Evolutionary conservation across 2,888 invertebrate genomes (phyloP).

Genomic region (Lissocephala sabroskyi): DNA sequence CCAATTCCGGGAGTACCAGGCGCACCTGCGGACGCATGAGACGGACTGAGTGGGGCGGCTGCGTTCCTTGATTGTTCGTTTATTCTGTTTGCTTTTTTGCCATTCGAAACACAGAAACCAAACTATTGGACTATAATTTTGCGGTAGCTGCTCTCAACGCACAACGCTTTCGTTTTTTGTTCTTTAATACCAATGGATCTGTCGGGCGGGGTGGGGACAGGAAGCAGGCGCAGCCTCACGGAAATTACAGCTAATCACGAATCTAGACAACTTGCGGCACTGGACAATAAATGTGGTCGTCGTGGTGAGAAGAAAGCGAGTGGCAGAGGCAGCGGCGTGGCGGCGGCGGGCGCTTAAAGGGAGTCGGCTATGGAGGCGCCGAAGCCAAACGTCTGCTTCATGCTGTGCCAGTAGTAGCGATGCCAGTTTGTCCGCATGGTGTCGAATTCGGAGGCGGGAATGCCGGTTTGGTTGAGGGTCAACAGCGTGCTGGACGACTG

Average conservation of each 20-base stretch:
- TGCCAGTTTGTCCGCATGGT: slow-evolving; percentile 92
- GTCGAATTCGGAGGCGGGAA: slow-evolving; percentile 86
- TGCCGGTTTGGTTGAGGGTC: slow-evolving; percentile 84
- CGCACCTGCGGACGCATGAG: slow-evolving; percentile 43
- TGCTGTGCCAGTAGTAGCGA: slow-evolving; percentile 94
- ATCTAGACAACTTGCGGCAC: slow-evolving; percentile 16
- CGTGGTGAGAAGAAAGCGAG: neutral
- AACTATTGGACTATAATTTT: too few species aligned
- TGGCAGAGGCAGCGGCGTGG: neutral
- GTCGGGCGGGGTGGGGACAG: too few species aligned
- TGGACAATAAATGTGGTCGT: slow-evolving; percentile 16
- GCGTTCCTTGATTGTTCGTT: too few species aligned
- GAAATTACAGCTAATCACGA: slow-evolving; percentile 7
- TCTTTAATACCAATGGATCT: neutral
- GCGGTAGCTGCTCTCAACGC: neutral
- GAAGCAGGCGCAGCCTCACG: slow-evolving; percentile 1
- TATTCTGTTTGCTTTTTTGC: too few species aligned
- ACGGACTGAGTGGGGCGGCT: too few species aligned
- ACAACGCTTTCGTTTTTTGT: neutral
- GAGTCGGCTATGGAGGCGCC: slow-evolving; percentile 50
- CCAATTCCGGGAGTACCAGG: slow-evolving; percentile 58
- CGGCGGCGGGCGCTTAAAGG: slow-evolving; percentile 27
- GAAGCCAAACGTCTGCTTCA: slow-evolving; percentile 77
- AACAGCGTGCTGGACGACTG: slow-evolving; percentile 90
- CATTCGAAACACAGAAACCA: too few species aligned